Evolutionary conservation across 2,888 invertebrate species (phyloP).

Genomic region (Drosophila paramelanica): DNA sequence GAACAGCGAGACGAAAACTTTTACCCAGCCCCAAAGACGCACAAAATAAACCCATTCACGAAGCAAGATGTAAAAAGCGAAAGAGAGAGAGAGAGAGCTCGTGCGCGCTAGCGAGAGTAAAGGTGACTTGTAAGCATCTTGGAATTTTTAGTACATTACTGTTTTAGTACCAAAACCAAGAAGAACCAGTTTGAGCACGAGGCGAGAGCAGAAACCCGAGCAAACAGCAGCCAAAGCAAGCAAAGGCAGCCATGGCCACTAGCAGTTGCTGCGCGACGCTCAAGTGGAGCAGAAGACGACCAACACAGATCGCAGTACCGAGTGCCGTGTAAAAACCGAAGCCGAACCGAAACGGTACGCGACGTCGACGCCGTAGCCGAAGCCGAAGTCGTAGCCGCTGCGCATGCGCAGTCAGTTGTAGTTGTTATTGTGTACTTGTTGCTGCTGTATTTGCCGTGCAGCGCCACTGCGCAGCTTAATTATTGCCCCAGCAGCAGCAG

Average conservation of each 20-base stretch:
- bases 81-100: background rate
- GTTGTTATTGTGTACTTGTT: constrained; percentile 39
- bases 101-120: constrained; percentile 3
- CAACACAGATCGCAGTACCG: background rate
- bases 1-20: constrained; percentile 67
- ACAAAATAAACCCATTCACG: constrained; percentile 75
- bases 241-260: constrained; percentile 19
- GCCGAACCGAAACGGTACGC: constrained; percentile 17
- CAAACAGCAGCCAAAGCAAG: constrained; percentile 44
- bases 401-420: constrained; percentile 65
- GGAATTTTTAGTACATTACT: constrained; percentile 58
- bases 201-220: constrained; percentile 22
- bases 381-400: constrained; percentile 49
- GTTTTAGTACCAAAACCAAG: constrained; percentile 47
- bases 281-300: constrained; percentile 68
- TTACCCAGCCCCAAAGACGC: constrained; percentile 66
- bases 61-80: constrained; percentile 44
- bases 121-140: constrained; percentile 46
- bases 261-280: constrained; percentile 75
- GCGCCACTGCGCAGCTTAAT: constrained; percentile 72
- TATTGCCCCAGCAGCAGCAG: constrained; percentile 49
- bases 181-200: constrained; percentile 49
- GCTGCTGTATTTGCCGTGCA: constrained; percentile 34
- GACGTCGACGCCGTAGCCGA: constrained; percentile 12
- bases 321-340: constrained; percentile 7